Evolutionary conservation across 1,140 invertebrate genomes (phyloP), one percentile per base, ranked within the genome.

Genomic region (Uloborus diversus): DNA sequence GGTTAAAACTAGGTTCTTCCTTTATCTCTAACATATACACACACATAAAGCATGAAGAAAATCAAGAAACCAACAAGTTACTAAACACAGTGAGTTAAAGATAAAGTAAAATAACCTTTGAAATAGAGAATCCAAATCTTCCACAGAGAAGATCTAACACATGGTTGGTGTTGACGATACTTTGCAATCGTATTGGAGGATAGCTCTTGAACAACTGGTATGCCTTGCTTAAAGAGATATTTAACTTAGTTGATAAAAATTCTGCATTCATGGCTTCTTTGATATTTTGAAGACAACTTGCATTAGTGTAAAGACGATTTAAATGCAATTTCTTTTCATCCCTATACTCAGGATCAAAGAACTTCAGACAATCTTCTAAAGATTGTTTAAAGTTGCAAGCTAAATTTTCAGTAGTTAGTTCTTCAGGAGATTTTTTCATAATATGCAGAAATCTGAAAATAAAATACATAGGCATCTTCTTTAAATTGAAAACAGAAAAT

Each of bases 221-320:
- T 11, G 32, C 51, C 37, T 35, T 35, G 28, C 9, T 23, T 32
- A 70, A 32, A 27, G 68, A 70, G 37, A 28, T 57, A 11, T 70
- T 35, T 0, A 70, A 17, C 37, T 57, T 70, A 23, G 20, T 57
- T n/a, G 49, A 23, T 35, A 70, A 27, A 57, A 57, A 70, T 35
- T 70, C 68, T n/a, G 68, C 53, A 70, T 70, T 70, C 68, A 70
- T 70, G 35, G 68, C n/a, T 35, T 56, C 32, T 35, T 37, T 70
- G 51, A 70, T 70, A 25, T 33, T 9, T 32, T 27, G 27, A 13
- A 70, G 17, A 37, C 5, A 35, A 14, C 20, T 57, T 0, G 7
- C 68, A 57, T 37, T 32, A 25, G 14, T 13, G 17, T 57, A 70
- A 30, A 70, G 25, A 37, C 57, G 56, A 13, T 57, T 7, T 17